Conservation (phyloP, 2,797 vertebrate genomes). For the Enteromius trimaculatus region DNA sequence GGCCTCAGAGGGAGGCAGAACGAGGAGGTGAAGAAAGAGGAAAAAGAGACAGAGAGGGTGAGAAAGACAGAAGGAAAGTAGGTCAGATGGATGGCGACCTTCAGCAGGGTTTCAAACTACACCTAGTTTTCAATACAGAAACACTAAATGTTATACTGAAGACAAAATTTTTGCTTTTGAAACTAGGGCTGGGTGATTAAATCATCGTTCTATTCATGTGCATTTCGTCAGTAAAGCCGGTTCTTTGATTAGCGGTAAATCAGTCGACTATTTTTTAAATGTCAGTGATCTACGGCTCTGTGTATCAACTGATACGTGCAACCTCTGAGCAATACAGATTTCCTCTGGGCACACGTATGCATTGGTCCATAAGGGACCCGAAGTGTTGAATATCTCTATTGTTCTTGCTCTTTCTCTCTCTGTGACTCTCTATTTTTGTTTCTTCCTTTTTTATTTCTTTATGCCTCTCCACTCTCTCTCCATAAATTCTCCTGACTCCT, state of each 20-base stretch:
- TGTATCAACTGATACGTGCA: not conserved
- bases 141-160: slow-evolving; percentile 11
- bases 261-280: too few relatives aligned
- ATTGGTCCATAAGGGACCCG: not conserved
- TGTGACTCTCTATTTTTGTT: slow-evolving; percentile 33
- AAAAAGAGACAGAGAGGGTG: slow-evolving; percentile 9
- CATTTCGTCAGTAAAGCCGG: too few relatives aligned
- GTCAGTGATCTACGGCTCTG: too few relatives aligned
- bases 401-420: slow-evolving; percentile 9
- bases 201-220: too few relatives aligned
- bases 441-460: not conserved
- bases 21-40: slow-evolving; percentile 65
- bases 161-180: slow-evolving; percentile 13
- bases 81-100: slow-evolving; percentile 79
- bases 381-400: slow-evolving; percentile 33
- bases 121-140: slow-evolving; percentile 61
- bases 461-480: slow-evolving; percentile 8
- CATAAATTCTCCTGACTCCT: slow-evolving; percentile 43
- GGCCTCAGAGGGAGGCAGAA: slow-evolving; percentile 53
- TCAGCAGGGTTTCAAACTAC: slow-evolving; percentile 76
- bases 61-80: slow-evolving; percentile 70
- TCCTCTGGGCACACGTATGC: slow-evolving; percentile 5
- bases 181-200: too few relatives aligned
- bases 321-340: slow-evolving; percentile 10
- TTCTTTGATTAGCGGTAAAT: too few relatives aligned